phyloP scores from a whole-genome alignment of 1,140 invertebrate genomes.

The Nasonia vitripennis region DNA sequence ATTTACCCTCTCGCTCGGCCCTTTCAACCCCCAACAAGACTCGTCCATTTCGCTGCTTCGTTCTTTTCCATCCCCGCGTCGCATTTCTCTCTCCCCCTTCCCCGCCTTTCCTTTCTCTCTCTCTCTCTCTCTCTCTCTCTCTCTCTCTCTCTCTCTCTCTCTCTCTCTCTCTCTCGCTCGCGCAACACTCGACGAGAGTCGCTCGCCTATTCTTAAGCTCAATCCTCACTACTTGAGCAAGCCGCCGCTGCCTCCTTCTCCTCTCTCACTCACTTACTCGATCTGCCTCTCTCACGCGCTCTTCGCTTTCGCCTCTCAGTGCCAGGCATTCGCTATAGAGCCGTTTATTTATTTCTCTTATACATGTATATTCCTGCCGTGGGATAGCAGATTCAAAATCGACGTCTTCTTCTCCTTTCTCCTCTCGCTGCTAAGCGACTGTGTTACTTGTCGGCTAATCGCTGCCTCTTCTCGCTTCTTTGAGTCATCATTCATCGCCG shows the following conservation, averaged over 20 bases:
- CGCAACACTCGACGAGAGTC: constrained; percentile 46
- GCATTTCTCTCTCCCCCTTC: constrained; percentile 23
- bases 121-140: background rate
- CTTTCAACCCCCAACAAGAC: constrained; percentile 75
- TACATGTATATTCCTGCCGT: constrained; percentile 50
- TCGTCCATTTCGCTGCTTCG: constrained; percentile 73
- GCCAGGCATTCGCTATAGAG: constrained; percentile 37
- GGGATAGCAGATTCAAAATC: constrained; percentile 52
- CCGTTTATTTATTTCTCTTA: constrained; percentile 63
- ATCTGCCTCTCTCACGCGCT: constrained; percentile 54
- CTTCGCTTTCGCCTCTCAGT: constrained; percentile 21
- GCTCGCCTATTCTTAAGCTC: constrained; percentile 60
- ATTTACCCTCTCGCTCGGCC: constrained; percentile 75
- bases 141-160: constrained; percentile 30
- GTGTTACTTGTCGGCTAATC: background rate
- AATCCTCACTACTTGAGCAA: constrained; percentile 55
- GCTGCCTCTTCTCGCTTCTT: background rate
- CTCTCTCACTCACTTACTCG: constrained; percentile 24
- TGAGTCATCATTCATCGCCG: no score
- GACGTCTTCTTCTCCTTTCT: constrained; percentile 32
- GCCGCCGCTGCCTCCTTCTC: constrained; percentile 12
- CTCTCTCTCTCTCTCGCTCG: background rate
- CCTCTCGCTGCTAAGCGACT: background rate
- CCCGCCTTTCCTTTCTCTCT: background rate
- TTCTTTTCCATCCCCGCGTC: constrained; percentile 55